Evolutionary conservation across 2,113 vertebrate genomes (phyloP), one percentile per base, ranked within the genome.

Genomic region (Otolemur garnettii): DNA sequence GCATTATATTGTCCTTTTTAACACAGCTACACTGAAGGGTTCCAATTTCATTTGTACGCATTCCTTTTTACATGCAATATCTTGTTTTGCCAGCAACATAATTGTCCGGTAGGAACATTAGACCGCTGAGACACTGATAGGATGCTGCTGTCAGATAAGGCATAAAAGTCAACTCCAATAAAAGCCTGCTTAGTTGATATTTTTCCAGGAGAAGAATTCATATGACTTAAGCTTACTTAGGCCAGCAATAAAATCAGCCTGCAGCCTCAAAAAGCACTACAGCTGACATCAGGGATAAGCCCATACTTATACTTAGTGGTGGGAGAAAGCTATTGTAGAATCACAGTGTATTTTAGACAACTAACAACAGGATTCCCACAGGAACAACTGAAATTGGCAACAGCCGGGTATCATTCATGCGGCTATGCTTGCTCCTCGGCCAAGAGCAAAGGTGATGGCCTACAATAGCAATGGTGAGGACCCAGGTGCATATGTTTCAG

Each of bases 61-160:
- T n/a, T 94, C 14, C 7, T 80, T 85, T 93, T 50, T 57, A 77
- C 77, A 71, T 77, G 21, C 55, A 82, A 62, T 81, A 62, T 92
- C 64, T 50, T 74, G 59, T 80, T 60, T 86, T 86, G 26, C 35
- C 30, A 42, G n/a, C 24, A 57, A 77, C n/a, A 50, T 45, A 69
- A 64, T 87, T 22, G 6, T 75, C 33, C 12, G 75, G 38, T 60
- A 28, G 17, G 14, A 17, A 33, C 80, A 87, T 77, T 13, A 93
- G 60, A 38, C 42, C 60, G 75, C 59, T 4, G 2, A 55, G 60
- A 78, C 19, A 77, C 35, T 11, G n/a, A 90, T 6, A 62, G 30
- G 33, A 33, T 22, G 15, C 45, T 30, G 33, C 55, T 68, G 9
- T 28, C 7, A 80, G 38, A 60, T 7, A 21, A 93, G 38, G 19